Evolutionary conservation across 64 coral and sea anemone species (phyloP), one percentile per base, ranked within the genome.

Genomic region (Actinia tenebrosa): DNA sequence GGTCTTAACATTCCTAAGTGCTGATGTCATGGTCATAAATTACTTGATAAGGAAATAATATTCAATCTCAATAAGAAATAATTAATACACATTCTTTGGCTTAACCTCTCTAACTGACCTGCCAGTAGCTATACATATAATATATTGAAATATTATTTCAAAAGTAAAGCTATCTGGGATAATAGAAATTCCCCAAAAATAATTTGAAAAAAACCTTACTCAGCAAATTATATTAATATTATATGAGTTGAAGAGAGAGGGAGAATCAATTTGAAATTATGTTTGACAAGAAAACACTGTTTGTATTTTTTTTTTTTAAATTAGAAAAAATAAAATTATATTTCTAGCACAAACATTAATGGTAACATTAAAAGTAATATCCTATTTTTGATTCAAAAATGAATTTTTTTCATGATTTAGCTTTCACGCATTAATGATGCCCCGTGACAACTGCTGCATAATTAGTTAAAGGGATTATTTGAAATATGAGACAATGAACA

Each of bases 31-130:
- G 26, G 7, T 27, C 69, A 75, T 75, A 13, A 75, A 75, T 13
- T 75, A 75, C 42, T 75, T 75, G 22, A 75, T 14, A 26, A 75
- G 69, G 69, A 75, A 75, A 75, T 66, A 66, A 66, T 75, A 75
- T 75, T 75, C 42, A 75, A 75, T 75, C 26, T 75, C 13, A 42
- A 66, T 22, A 5, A 75, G 30, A 75, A 75, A 75, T 75, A 75
- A 4, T 30, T 11, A 37, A 75, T 30, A 30, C n/a, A 71, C 11
- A 27, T 75, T 10, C 26, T 37, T 37, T 75, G 69, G 69, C 22
- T 75, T 30, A 15, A 42, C 26, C 26, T 14, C 27, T 75, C 26
- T 75, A 30, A 30, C 25, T 13, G n/a, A 75, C 42, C 10, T 30
- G 69, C 69, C 69, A 75, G 26, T 75, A 42, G 27, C 0, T 26